These are phyloP conservation scores for Hoplostethus mediterraneus DNA, from an alignment of 2,797 vertebrate species.

Conservation along the genomic window DNA sequence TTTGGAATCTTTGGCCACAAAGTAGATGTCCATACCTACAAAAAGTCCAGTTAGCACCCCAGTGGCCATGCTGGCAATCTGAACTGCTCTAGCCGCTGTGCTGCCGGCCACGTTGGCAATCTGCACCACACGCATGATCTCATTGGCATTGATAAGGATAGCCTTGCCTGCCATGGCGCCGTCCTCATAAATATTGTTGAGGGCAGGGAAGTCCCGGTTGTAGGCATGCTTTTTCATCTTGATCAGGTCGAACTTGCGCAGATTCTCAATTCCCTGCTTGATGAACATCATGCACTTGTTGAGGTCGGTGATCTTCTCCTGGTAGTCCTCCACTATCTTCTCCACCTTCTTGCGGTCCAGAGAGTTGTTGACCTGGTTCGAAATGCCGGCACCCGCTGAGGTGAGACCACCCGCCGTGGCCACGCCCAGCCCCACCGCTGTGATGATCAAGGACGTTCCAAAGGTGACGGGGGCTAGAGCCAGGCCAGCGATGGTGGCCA, in stretches of 20 bases:
- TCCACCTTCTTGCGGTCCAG: constrained; percentile 86
- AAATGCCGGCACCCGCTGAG: constrained; percentile 82
- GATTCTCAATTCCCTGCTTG: constrained; percentile 85
- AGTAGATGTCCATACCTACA: constrained; percentile 86
- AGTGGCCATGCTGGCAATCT: constrained; percentile 84
- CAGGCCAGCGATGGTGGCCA: constrained; percentile 82
- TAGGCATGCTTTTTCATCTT: constrained; percentile 80
- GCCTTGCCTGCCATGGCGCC: constrained; percentile 85
- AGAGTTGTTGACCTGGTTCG: constrained; percentile 84
- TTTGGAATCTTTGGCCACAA: constrained; percentile 85
- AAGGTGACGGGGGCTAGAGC: constrained; percentile 83
- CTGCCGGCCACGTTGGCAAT: constrained; percentile 84
- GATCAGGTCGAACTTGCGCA: constrained; percentile 79
- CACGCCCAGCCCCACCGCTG: constrained; percentile 81
- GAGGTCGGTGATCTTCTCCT: constrained; percentile 83
- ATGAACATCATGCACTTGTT: constrained; percentile 85
- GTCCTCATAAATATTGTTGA: constrained; percentile 81
- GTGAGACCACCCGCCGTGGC: constrained; percentile 83
- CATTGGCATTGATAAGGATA: constrained; percentile 82
- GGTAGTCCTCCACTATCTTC: constrained; percentile 82
- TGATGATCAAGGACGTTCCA: constrained; percentile 83
- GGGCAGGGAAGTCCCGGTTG: constrained; percentile 78
- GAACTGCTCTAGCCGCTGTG: constrained; percentile 83
- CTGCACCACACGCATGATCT: constrained; percentile 87
- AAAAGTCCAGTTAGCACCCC: constrained; percentile 83